Evolutionary conservation across 2,113 vertebrate genomes (phyloP).

Genomic region (Tamias sibiricus): DNA sequence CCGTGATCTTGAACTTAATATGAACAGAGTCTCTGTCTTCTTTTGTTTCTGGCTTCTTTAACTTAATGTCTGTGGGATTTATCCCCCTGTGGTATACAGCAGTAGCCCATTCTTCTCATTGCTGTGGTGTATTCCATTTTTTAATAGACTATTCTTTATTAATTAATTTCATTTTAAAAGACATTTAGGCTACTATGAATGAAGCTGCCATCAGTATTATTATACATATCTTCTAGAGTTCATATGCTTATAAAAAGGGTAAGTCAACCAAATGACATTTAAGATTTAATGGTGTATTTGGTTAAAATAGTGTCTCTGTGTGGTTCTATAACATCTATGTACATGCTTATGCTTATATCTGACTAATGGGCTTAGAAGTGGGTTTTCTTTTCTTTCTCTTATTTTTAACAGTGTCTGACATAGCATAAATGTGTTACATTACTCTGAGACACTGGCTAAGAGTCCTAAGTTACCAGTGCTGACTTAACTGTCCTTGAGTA

Average conservation of each 20-base stretch:
- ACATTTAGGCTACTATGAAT: constrained; percentile 5
- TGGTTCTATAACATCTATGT: too few species aligned
- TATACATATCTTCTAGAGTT: neutral
- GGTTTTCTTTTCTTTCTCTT: neutral
- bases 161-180: neutral
- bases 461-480: neutral
- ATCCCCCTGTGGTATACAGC: neutral
- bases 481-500: neutral
- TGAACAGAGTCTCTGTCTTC: neutral
- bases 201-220: neutral
- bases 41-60: neutral
- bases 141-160: neutral
- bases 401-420: neutral
- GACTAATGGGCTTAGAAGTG: neutral
- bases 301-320: neutral
- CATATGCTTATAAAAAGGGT: neutral
- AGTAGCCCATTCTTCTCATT: neutral
- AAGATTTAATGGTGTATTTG: neutral
- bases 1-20: neutral
- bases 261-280: neutral
- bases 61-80: neutral
- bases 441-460: neutral
- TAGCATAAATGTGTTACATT: neutral
- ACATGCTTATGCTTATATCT: neutral
- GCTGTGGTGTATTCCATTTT: neutral